These are phyloP conservation scores for Mus spretus DNA, from an alignment of 2,797 vertebrate species.

Conservation along the genomic window DNA sequence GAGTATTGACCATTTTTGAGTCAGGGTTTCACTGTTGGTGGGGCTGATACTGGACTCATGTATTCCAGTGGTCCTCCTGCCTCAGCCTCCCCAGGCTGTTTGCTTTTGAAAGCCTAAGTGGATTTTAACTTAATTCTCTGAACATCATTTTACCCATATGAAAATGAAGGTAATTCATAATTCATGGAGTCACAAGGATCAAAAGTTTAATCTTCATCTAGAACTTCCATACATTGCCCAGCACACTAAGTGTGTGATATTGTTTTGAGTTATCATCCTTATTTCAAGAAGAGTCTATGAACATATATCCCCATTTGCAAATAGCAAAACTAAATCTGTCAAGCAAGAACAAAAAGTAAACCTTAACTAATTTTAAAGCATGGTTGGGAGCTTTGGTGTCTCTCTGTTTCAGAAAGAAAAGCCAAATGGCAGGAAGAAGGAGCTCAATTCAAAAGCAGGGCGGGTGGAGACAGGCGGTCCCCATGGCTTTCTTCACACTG, in stretches of 20 bases:
- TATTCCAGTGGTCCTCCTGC: not conserved
- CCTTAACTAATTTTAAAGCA: not conserved
- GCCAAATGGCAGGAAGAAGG: not conserved
- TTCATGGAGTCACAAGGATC: not conserved
- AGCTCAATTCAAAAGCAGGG: not conserved
- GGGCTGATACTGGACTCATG: not conserved
- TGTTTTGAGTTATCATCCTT: not conserved
- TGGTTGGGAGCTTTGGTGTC: not conserved
- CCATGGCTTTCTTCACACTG: not conserved
- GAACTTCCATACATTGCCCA: not conserved
- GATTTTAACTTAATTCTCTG: constrained; percentile 56
- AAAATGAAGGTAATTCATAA: constrained; percentile 42
- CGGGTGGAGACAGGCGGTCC: not conserved
- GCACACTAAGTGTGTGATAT: not conserved
- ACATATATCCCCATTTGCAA: not conserved
- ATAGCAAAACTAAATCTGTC: not conserved
- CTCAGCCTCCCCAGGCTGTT: not conserved
- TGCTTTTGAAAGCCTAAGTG: constrained; percentile 42
- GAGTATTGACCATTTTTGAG: not conserved
- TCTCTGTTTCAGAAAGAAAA: not conserved
- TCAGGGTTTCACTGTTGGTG: not conserved
- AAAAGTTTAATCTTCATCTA: constrained; percentile 45
- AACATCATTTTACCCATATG: constrained; percentile 28
- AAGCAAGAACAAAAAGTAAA: not conserved
- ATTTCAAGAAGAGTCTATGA: not conserved